Evolutionary conservation across 2,797 vertebrate species (phyloP).

Genomic region (Scomberomorus guttatus): DNA sequence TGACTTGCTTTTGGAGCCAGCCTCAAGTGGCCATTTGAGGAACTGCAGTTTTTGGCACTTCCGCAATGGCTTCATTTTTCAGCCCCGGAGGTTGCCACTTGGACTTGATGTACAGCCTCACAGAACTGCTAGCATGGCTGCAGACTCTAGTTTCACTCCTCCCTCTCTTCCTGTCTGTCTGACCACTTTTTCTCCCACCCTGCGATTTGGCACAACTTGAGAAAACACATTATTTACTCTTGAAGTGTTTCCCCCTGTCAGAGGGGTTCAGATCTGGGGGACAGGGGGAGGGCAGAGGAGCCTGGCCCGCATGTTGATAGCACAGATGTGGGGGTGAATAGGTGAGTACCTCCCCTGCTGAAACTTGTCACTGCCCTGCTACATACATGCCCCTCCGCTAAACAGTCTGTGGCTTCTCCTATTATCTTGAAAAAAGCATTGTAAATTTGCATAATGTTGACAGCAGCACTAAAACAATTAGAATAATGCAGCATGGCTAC

Average conservation of each 20-base stretch:
- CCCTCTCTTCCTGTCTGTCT: conserved; percentile 63
- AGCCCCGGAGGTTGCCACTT: too few relatives aligned
- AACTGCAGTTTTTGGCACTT: too few relatives aligned
- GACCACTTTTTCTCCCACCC: conserved; percentile 48
- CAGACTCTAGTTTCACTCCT: conserved; percentile 48
- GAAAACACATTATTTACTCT: conserved; percentile 82
- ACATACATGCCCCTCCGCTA: conserved; percentile 31
- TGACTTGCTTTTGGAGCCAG: too few relatives aligned
- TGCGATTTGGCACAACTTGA: conserved; percentile 76
- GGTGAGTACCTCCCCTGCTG: conserved; percentile 46
- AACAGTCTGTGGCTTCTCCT: conserved; percentile 16
- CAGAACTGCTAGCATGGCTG: conserved; percentile 42
- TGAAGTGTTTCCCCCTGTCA: conserved; percentile 75
- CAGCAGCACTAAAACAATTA: conserved; percentile 56
- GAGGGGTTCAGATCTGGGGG: conserved; percentile 52
- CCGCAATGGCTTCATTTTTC: too few relatives aligned
- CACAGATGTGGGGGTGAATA: conserved; percentile 68
- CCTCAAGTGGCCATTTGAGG: too few relatives aligned
- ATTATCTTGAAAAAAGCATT: conserved; percentile 20
- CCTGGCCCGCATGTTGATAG: conserved; percentile 37
- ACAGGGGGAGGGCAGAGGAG: conserved; percentile 45
- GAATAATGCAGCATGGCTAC: conserved; percentile 9
- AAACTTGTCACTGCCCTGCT: conserved; percentile 36
- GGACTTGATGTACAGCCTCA: conserved; percentile 5
- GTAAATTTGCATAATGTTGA: conserved; percentile 45